A percentile compares a stretch with the other conserved stretches of the same genome.
Evolutionary conservation across 2,888 invertebrate genomes (phyloP).

Genomic region (Emmelina monodactyla): DNA sequence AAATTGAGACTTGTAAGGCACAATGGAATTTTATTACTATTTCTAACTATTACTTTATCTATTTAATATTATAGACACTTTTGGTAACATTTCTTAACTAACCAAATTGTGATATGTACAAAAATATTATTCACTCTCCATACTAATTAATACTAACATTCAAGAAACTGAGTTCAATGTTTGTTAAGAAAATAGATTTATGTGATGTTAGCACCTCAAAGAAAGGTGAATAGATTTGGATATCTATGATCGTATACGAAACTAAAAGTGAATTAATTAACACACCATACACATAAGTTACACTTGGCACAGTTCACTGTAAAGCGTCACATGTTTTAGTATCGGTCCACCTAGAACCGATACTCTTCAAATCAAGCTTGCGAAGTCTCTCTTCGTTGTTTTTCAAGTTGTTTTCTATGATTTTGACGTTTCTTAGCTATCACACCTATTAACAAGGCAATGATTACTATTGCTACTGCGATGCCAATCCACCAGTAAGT

Average conservation of each 20-base stretch:
- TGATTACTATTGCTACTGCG: conserved; percentile 45
- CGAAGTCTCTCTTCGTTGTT: conserved; percentile 49
- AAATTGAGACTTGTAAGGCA: conserved; percentile 67
- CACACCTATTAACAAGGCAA: conserved; percentile 46
- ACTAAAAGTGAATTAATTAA: conserved; percentile 12
- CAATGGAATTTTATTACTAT: conserved; percentile 43
- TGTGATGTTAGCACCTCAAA: conserved; percentile 6
- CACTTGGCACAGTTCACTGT: conserved; percentile 38
- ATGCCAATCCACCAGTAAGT: conserved; percentile 61
- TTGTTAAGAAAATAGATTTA: no score
- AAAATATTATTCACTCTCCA: conserved; percentile 55
- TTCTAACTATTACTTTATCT: conserved; percentile 44
- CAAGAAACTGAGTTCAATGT: conserved; percentile 9
- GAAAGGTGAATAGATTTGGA: conserved; percentile 2
- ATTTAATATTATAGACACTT: conserved; percentile 39
- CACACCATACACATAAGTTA: conserved; percentile 15
- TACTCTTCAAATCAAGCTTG: conserved; percentile 61
- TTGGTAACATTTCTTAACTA: conserved; percentile 41
- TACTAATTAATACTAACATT: conserved; percentile 9
- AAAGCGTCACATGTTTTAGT: conserved; percentile 20
- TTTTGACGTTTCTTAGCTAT: conserved; percentile 58
- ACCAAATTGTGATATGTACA: conserved; percentile 64
- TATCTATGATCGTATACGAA: background rate
- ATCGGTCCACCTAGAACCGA: conserved; percentile 60
- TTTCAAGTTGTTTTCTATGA: conserved; percentile 55